Percentiles rank a stretch among this genome's conserved stretches.
Evolutionary conservation across 2,113 vertebrate genomes (phyloP).

Genomic region (Tenebrosternarchus preto): DNA sequence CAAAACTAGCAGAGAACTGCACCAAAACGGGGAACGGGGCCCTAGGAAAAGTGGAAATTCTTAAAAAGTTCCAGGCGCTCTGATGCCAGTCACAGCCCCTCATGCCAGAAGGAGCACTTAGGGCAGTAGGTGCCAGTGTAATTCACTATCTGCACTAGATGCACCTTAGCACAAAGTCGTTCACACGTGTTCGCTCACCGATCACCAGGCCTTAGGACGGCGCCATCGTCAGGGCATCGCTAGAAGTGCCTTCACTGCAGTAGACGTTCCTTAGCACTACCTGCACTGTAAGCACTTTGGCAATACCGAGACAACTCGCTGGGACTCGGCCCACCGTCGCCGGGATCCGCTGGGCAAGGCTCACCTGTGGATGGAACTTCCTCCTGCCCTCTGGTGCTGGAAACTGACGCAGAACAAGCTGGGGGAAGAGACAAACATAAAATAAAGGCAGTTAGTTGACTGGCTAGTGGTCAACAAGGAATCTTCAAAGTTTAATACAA

Average conservation of each 20-base stretch:
- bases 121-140: constrained; percentile 99
- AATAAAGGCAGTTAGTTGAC: constrained; percentile 68
- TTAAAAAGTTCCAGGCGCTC: too few species aligned
- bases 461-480: not conserved
- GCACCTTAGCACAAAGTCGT: constrained; percentile 99
- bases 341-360: not conserved
- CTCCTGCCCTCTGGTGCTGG: not conserved
- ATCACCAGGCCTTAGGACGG: not conserved
- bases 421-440: not conserved
- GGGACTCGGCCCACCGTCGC: not conserved
- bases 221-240: constrained; percentile 87
- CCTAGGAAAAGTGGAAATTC: too few species aligned
- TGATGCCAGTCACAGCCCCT: constrained; percentile 85
- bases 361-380: not conserved
- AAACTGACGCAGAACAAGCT: not conserved
- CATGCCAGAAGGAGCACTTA: constrained; percentile 99
- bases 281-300: constrained; percentile 99
- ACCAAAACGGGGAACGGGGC: constrained; percentile 59
- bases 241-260: constrained; percentile 99
- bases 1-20: constrained; percentile 99
- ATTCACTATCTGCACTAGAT: constrained; percentile 99
- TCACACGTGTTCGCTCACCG: constrained; percentile 30
- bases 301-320: constrained; percentile 84
- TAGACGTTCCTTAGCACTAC: constrained; percentile 96
- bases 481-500: too few species aligned